Percentiles rank a stretch among this genome's conserved stretches.
Conservation (phyloP, 2,113 vertebrate species). For the Anolis sagrei region DNA sequence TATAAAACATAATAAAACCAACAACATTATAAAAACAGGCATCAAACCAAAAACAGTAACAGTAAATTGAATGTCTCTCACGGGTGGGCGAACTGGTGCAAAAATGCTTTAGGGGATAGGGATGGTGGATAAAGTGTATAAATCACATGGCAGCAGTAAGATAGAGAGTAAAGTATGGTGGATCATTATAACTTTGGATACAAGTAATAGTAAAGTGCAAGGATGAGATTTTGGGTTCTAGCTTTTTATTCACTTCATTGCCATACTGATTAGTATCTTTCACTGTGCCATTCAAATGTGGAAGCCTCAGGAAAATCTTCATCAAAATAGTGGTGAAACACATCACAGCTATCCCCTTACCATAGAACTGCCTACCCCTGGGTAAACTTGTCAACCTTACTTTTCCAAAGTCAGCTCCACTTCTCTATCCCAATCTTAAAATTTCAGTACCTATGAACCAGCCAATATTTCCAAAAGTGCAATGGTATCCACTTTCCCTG, state of each 20-base stretch:
- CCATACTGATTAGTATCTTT: background rate
- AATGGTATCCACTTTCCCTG: background rate
- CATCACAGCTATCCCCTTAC: background rate
- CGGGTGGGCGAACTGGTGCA: too few species aligned
- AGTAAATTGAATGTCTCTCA: too few species aligned
- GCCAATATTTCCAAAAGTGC: background rate
- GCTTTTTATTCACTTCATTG: background rate
- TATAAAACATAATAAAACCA: too few species aligned
- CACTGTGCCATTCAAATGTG: background rate
- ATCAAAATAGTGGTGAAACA: background rate
- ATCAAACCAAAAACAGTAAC: too few species aligned
- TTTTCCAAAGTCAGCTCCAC: background rate
- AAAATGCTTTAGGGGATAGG: too few species aligned
- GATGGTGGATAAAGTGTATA: too few species aligned
- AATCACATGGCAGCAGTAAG: too few species aligned
- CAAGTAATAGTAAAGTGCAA: too few species aligned
- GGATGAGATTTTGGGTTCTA: too few species aligned
- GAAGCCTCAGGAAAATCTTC: background rate
- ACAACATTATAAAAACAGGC: too few species aligned
- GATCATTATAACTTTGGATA: too few species aligned
- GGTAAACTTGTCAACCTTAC: background rate
- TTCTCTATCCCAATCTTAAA: background rate
- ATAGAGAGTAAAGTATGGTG: too few species aligned
- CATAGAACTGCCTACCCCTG: background rate
- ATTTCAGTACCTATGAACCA: background rate